phyloP scores from a whole-genome alignment of 2,888 invertebrate species.

The Cistogaster globosa region DNA sequence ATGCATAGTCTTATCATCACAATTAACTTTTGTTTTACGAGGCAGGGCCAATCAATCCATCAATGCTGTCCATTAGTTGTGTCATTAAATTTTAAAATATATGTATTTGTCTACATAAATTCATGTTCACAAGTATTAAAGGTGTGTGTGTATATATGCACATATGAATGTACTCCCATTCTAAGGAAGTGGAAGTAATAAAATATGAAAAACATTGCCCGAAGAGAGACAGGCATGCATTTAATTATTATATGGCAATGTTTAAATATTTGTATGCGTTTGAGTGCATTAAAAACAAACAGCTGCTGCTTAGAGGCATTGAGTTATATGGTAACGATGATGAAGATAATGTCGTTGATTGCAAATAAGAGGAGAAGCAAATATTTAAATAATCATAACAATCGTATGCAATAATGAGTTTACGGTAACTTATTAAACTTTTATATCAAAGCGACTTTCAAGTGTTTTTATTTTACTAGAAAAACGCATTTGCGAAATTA shows the following conservation, averaged over 20 bases:
- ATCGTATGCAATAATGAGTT: not conserved
- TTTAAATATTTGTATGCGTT: not conserved
- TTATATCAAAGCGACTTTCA: conserved; percentile 7
- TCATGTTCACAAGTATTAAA: not conserved
- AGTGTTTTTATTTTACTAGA: conserved; percentile 20
- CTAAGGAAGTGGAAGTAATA: not conserved
- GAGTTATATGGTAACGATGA: not conserved
- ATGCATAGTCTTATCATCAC: not conserved
- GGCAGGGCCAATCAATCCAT: not conserved
- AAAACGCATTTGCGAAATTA: conserved; percentile 19
- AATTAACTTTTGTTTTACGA: not conserved
- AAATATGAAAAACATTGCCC: conserved; percentile 3
- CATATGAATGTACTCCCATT: no score
- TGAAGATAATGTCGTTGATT: not conserved
- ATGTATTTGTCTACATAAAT: not conserved
- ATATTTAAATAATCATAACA: not conserved
- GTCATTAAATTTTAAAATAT: not conserved
- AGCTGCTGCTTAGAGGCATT: conserved; percentile 44
- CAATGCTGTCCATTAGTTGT: not conserved
- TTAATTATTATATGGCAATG: conserved; percentile 19
- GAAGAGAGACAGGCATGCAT: conserved; percentile 39
- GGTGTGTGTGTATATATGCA: not conserved
- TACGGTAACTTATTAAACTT: conserved; percentile 8
- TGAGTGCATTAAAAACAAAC: conserved; percentile 37
- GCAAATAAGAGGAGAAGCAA: not conserved